phyloP scores from a whole-genome alignment of 2,797 vertebrate species.

The Halcyon smyrnensis region DNA sequence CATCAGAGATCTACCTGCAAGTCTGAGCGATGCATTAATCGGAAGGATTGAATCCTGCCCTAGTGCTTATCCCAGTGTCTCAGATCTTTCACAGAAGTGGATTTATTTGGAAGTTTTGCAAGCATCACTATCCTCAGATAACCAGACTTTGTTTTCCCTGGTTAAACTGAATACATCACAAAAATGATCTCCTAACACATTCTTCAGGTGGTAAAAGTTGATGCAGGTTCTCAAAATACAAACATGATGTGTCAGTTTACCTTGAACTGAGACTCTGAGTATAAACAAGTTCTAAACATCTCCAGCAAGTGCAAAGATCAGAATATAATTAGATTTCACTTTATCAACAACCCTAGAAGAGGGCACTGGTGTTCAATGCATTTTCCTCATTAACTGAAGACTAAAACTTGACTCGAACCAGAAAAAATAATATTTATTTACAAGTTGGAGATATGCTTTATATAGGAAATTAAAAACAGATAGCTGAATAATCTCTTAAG shows the following conservation, averaged over 20 bases:
- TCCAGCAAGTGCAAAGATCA: background rate
- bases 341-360: background rate
- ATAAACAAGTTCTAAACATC: background rate
- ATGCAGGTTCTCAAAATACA: background rate
- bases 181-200: background rate
- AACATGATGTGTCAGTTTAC: background rate
- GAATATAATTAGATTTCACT: constrained; percentile 13
- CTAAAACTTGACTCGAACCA: constrained; percentile 5
- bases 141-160: background rate
- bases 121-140: background rate
- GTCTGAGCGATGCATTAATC: background rate
- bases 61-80: background rate
- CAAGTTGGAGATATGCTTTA: background rate
- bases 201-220: background rate
- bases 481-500: background rate
- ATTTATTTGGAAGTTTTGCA: background rate
- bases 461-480: constrained; percentile 24
- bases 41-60: background rate
- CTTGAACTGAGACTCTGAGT: background rate
- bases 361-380: background rate
- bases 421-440: background rate
- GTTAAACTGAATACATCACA: background rate
- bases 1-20: background rate
- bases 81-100: background rate
- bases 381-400: background rate